These are phyloP conservation scores for Conger conger DNA, from an alignment of 2,113 vertebrate genomes.

Conservation along the genomic window DNA sequence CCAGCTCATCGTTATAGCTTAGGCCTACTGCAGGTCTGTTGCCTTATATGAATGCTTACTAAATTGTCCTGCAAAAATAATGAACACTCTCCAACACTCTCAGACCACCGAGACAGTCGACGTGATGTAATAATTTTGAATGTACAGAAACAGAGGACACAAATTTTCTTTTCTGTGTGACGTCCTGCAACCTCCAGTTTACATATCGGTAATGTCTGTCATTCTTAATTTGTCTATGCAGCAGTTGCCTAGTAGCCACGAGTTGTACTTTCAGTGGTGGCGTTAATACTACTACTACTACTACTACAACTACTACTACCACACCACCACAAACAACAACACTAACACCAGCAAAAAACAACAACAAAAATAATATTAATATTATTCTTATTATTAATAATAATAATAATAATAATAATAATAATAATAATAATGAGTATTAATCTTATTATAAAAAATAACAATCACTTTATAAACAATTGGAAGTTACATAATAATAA, in stretches of 20 bases:
- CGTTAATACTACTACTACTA: background rate
- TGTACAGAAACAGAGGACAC: background rate
- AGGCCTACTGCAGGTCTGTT: background rate
- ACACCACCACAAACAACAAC: too few relatives aligned
- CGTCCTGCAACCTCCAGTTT: background rate
- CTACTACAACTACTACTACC: too few relatives aligned
- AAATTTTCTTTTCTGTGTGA: background rate
- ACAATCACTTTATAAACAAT: background rate
- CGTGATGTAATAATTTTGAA: background rate
- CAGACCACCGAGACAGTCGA: background rate
- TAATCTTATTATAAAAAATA: background rate
- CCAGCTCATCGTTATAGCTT: background rate
- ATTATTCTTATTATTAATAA: too few relatives aligned
- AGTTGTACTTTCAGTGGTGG: background rate
- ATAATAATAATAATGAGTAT: background rate
- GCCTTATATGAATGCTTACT: too few relatives aligned
- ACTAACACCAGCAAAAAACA: too few relatives aligned
- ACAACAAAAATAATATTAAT: background rate
- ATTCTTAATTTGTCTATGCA: background rate
- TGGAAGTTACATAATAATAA: too few relatives aligned
- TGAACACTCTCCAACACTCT: background rate
- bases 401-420: background rate
- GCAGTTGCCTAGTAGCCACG: background rate
- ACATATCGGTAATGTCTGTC: background rate
- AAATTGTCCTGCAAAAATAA: background rate